Base-by-base conservation (phyloP, 2,888 invertebrate species). In the Epirrita christyi region DNA sequence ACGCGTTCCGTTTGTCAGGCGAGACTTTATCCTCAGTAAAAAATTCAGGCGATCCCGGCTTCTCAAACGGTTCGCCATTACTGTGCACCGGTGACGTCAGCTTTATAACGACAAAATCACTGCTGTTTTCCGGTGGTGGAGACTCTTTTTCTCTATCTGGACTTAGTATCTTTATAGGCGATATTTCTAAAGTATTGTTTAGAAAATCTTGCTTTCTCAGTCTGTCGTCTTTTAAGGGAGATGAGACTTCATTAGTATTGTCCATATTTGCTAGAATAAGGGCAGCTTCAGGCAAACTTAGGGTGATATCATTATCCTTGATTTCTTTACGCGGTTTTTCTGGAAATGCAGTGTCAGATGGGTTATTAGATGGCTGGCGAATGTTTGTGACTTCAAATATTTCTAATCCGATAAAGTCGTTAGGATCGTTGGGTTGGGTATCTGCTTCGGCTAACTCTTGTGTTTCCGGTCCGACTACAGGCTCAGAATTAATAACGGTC, bases 111-210 rank as follows among this genome's bases (percentile, higher is more conserved):
- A 90, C 81, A 67, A 78, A 89, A 64, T 90, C 90, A 55, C 66
- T 77, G 45, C 80, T 86, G 2, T 78, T 83, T 51, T 89, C 88
- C 1, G 85, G 85, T 1, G 85, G 76, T 7, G 82, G 81, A 8
- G 83, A 78, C 40, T 77, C 81, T 42, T 85, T 76, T 6, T 80
- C 79, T 57, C 72, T 74, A 28, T 86, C 74, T 1, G 92, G 90
- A 55, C 89, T 89, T 71, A 86, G 72, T 2, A 75, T 79, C 76
- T 91, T 92, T 57, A 94, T 94, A 0, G 94, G 94, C 0, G 94
- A 94, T 76, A 94, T 94, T 74, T 94, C 93, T 13, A 91, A 65
- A 7, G 94, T 94, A 61, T 90, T 89, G 67, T 93, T 91, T 11
- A 94, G 73, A 57, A 94, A 92, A 73, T 94, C 94, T 69, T 86